Base-by-base conservation (phyloP, 2,113 vertebrate species). In the Alaudala cheleensis region DNA sequence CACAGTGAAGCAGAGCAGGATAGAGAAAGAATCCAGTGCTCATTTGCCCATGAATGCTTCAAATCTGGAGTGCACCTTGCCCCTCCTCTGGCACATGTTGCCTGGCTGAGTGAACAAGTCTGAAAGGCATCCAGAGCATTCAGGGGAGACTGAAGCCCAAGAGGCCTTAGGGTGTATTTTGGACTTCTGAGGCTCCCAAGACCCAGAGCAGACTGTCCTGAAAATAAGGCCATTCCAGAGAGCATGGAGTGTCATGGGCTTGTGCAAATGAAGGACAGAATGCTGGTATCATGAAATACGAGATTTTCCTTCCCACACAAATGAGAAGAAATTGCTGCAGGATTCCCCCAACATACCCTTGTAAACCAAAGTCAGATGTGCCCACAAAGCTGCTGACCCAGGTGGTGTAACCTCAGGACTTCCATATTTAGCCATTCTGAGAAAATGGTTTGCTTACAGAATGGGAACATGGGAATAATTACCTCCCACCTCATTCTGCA, bases 11-110 rank as follows among this genome's bases (percentile, higher is more conserved):
- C 37, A 78, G 31, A 85, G 39, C 22, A 26, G 26, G 12, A 21
- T 31, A 88, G 60, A 65, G 17, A 33, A 74, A 56, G 9, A 23
- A 31, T 39, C 56, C 24, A 15, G 20, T 45, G 18, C 23, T 60
- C 42, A 8, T 56, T 79, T 65, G 37, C 39, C 49, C 2, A 4
- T 6, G 29, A 71, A 50, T 34, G 26, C 19, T 37, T 22, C 1
- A 1, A 64, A 67, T 22, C 16, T 47, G 34, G 65, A 81, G 56
- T 6, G 22, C 20, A 51, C 14, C 11, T n/a, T 79, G 29, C 4
- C 19, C 29, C 24, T 29, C 0, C 3, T 14, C 25, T 15, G 15
- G 33, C 29, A 60, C 3, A 0, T 12, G 42, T 4, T 54, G 11
- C 18, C 12, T 29, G 47, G 9, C 23, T 62, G 34, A 5, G 3